Evolutionary conservation across 2,113 vertebrate genomes (phyloP).

Genomic region (Sinocyclocheilus anophthalmus): DNA sequence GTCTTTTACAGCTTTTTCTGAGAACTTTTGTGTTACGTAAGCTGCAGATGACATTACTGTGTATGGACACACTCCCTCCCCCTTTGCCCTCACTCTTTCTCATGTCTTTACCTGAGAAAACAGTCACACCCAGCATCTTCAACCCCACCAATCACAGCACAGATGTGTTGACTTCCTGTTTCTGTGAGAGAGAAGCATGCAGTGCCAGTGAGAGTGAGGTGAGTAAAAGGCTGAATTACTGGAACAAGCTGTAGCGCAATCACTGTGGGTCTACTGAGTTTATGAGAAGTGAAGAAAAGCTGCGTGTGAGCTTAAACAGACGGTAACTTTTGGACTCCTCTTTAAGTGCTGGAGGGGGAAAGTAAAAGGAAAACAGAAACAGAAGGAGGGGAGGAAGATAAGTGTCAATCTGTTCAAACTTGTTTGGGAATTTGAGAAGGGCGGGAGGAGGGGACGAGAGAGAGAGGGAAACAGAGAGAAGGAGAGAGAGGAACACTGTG

Average conservation of each 20-base stretch:
- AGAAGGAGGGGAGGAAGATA: slow-evolving; percentile 71
- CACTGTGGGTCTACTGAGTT: slow-evolving; percentile 13
- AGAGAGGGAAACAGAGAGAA: slow-evolving; percentile 20
- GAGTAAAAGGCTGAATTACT: slow-evolving; percentile 32
- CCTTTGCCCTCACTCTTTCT: slow-evolving; percentile 44
- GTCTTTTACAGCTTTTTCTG: background rate
- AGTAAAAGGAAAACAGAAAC: slow-evolving; percentile 52
- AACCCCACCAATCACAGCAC: slow-evolving; percentile 69
- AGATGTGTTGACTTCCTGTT: slow-evolving; percentile 73
- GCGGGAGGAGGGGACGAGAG: slow-evolving; percentile 63
- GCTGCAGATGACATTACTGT: background rate
- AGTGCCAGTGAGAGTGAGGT: slow-evolving; percentile 24
- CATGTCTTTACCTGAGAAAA: slow-evolving; percentile 65
- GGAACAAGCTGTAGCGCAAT: slow-evolving; percentile 30
- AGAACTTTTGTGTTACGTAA: slow-evolving; percentile 7
- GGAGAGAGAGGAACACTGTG: slow-evolving; percentile 55
- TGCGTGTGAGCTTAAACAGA: background rate
- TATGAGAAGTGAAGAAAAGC: background rate
- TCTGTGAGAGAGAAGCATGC: slow-evolving; percentile 42
- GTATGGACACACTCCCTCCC: slow-evolving; percentile 27
- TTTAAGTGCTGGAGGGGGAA: slow-evolving; percentile 55
- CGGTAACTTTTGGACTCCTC: slow-evolving; percentile 27
- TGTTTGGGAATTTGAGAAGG: slow-evolving; percentile 81
- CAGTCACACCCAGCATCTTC: slow-evolving; percentile 72
- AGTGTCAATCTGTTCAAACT: slow-evolving; percentile 80